Evolutionary conservation across 2,888 invertebrate genomes (phyloP).

Genomic region (Lycaena phlaeas): DNA sequence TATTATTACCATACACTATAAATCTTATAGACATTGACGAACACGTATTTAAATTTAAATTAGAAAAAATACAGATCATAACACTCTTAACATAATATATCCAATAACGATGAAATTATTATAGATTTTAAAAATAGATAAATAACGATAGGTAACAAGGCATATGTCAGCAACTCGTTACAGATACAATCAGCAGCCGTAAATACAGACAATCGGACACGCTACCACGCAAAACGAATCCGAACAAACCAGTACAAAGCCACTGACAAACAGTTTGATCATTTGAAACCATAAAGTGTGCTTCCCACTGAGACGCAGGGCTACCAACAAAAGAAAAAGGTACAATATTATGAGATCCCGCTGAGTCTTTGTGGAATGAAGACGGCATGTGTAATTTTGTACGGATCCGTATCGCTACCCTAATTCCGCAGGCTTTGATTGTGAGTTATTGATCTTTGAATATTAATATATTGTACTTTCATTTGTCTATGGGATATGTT

Average conservation of each 20-base stretch:
- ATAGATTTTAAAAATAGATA: not conserved
- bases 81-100: too few relatives aligned
- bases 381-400: constrained; percentile 67
- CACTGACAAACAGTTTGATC: constrained; percentile 70
- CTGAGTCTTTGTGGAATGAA: constrained; percentile 69
- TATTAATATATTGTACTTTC: too few relatives aligned
- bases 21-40: too few relatives aligned
- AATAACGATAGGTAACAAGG: constrained; percentile 7
- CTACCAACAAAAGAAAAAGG: constrained; percentile 65
- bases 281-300: constrained; percentile 71
- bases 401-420: constrained; percentile 63
- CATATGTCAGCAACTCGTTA: constrained; percentile 47
- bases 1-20: too few relatives aligned
- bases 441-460: constrained; percentile 48
- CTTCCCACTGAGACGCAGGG: constrained; percentile 61
- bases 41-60: too few relatives aligned
- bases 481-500: not conserved
- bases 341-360: constrained; percentile 69
- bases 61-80: too few relatives aligned
- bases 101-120: too few relatives aligned
- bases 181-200: constrained; percentile 33
- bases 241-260: constrained; percentile 41
- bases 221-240: constrained; percentile 49
- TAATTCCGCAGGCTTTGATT: constrained; percentile 67
- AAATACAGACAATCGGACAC: constrained; percentile 46